Evolutionary conservation across 1,140 invertebrate genomes (phyloP).

Genomic region (Trichogramma pretiosum): DNA sequence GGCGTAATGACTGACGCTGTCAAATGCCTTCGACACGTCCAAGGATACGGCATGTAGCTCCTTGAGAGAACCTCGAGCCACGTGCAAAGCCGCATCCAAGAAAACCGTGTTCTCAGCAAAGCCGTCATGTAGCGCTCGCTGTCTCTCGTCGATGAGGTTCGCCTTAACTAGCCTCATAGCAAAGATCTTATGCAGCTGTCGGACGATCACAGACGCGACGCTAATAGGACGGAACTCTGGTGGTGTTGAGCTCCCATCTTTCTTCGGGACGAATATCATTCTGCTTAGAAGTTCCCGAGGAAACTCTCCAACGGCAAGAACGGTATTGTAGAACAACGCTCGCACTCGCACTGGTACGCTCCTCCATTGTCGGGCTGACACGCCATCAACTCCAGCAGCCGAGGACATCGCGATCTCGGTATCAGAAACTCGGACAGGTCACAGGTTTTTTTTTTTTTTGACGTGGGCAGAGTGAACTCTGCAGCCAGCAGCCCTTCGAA

Average conservation of each 20-base stretch:
- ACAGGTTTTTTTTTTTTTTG: neutral
- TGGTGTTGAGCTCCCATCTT: conserved; percentile 15
- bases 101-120: conserved; percentile 13
- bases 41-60: conserved; percentile 17
- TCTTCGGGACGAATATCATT: neutral
- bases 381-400: conserved; percentile 10
- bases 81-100: conserved; percentile 9
- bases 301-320: conserved; percentile 8
- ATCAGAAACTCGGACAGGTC: conserved; percentile 1
- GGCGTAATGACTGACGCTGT: no score
- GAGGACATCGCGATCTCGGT: neutral
- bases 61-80: neutral
- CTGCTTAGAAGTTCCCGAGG: neutral
- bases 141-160: conserved; percentile 7
- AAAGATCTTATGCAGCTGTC: conserved; percentile 26
- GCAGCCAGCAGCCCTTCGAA: no score
- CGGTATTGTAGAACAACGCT: conserved; percentile 19
- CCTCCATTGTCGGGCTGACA: conserved; percentile 7
- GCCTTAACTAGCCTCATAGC: neutral
- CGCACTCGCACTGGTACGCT: neutral
- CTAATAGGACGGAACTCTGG: conserved; percentile 36
- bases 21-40: no score
- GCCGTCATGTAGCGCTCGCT: conserved; percentile 20
- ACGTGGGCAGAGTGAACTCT: no score
- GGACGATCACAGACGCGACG: conserved; percentile 33